phyloP scores from a whole-genome alignment of 2,113 vertebrate genomes.

The Microcebus tavaratra region DNA sequence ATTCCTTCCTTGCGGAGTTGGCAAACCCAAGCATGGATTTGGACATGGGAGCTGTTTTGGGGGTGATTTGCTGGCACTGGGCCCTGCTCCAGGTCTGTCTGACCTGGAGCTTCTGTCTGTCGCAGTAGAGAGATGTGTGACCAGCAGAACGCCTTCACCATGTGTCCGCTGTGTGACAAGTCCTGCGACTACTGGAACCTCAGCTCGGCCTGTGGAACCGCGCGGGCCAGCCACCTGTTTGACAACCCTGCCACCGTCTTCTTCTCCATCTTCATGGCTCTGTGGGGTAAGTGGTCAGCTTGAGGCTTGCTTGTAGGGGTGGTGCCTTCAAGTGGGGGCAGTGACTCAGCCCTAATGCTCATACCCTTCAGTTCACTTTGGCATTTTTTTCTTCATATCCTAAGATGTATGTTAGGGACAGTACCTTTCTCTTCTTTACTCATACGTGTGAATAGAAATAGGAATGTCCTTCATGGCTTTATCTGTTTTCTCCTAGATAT shows the following conservation, averaged over 20 bases:
- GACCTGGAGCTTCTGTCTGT: conserved; percentile 58
- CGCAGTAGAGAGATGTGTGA: conserved; percentile 97
- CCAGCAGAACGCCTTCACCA: conserved; percentile 93
- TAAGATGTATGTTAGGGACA: background rate
- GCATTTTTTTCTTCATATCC: background rate
- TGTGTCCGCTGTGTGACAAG: conserved; percentile 98
- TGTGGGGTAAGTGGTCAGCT: conserved; percentile 93
- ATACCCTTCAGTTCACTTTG: background rate
- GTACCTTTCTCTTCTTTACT: background rate
- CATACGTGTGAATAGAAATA: background rate
- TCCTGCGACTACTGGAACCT: conserved; percentile 97
- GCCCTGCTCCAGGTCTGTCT: background rate
- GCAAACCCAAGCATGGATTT: background rate
- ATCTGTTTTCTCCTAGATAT: background rate
- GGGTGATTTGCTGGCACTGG: background rate
- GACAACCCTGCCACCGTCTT: conserved; percentile 98
- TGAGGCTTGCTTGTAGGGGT: background rate
- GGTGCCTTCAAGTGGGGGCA: accelerated
- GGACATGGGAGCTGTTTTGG: background rate
- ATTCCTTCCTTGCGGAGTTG: background rate
- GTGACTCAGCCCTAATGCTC: background rate
- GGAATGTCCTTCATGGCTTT: background rate
- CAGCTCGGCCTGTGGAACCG: conserved; percentile 94
- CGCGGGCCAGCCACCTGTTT: conserved; percentile 96
- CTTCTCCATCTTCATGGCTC: conserved; percentile 98